phyloP scores from a whole-genome alignment of 2,797 vertebrate genomes.

The Premnoplex brunnescens region DNA sequence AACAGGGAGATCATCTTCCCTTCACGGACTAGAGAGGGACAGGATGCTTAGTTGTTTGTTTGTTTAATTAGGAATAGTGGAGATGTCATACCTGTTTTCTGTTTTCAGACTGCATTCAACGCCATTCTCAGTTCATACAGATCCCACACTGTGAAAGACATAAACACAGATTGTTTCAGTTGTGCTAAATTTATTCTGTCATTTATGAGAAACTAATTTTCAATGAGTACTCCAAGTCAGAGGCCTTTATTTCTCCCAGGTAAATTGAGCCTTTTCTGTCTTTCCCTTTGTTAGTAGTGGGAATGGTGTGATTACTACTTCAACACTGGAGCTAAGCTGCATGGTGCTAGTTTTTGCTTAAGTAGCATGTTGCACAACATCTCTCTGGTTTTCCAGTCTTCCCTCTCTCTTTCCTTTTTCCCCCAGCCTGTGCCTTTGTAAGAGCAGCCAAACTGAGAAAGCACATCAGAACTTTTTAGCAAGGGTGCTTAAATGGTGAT shows the following conservation, averaged over 20 bases:
- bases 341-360: slow-evolving; percentile 64
- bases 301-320: slow-evolving; percentile 17
- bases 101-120: slow-evolving; percentile 49
- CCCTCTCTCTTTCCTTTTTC: neutral
- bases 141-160: slow-evolving; percentile 11
- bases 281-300: slow-evolving; percentile 1
- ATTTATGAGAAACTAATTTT: neutral
- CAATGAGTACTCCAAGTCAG: neutral
- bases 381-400: slow-evolving; percentile 1
- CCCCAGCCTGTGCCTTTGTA: neutral
- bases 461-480: neutral
- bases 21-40: neutral
- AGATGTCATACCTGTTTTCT: neutral
- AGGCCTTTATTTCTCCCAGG: neutral
- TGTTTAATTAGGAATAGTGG: neutral
- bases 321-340: slow-evolving; percentile 52
- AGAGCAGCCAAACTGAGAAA: neutral
- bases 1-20: neutral
- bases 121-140: slow-evolving; percentile 22
- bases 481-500: neutral
- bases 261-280: neutral
- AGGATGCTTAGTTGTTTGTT: neutral
- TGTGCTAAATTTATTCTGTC: neutral
- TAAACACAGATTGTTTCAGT: neutral
- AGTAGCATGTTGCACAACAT: slow-evolving; percentile 61